phyloP scores from a whole-genome alignment of 2,888 invertebrate species.

The Antitype chi region DNA sequence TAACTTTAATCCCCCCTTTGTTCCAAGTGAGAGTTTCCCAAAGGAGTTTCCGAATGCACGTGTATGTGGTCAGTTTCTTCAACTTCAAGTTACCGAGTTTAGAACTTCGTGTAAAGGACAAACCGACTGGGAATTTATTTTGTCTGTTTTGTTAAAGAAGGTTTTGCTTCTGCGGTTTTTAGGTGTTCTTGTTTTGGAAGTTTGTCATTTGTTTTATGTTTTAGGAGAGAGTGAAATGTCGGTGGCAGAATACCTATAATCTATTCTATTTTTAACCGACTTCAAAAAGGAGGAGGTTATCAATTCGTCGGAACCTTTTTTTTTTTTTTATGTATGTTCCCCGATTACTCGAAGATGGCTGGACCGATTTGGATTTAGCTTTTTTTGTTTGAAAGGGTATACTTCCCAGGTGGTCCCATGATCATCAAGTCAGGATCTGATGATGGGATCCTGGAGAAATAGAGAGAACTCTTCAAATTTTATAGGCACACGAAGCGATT shows the following conservation, averaged over 20 bases:
- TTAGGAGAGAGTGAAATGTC: neutral
- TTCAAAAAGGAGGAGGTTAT: no score
- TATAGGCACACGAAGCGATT: no score
- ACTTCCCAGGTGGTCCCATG: no score
- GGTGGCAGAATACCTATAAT: neutral
- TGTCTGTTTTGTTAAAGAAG: constrained; percentile 55
- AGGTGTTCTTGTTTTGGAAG: constrained; percentile 18
- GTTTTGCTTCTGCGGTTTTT: constrained; percentile 46
- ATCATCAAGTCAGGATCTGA: no score
- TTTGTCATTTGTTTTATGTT: constrained; percentile 35
- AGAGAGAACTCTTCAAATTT: no score
- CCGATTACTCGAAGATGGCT: no score
- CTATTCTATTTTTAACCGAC: no score
- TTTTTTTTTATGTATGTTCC: no score
- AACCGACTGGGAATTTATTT: constrained; percentile 61
- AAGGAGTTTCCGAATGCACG: constrained; percentile 68
- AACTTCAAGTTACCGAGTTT: constrained; percentile 56
- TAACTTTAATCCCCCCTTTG: constrained; percentile 70
- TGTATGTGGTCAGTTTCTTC: constrained; percentile 70
- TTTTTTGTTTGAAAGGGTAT: no score
- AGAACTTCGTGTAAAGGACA: constrained; percentile 63
- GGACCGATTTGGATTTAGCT: no score
- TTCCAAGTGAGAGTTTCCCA: constrained; percentile 66
- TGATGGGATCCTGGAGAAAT: no score
- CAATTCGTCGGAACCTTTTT: no score